These are phyloP conservation scores for Amiota mariae DNA, from an alignment of 2,888 invertebrate genomes.

Conservation along the genomic window DNA sequence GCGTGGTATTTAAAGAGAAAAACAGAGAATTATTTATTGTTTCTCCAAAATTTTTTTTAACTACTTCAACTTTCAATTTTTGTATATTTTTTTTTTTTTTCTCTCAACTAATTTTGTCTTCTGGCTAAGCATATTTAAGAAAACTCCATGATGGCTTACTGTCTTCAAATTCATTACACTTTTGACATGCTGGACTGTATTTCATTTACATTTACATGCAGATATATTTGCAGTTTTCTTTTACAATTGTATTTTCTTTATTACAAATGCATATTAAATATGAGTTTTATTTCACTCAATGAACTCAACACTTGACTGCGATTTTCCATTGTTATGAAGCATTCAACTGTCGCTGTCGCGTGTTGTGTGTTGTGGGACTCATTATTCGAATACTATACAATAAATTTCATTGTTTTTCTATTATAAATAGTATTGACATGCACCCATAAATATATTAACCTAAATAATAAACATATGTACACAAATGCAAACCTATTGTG, in stretches of 20 bases:
- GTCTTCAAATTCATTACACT: constrained; percentile 2
- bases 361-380: neutral
- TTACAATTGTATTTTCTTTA: neutral
- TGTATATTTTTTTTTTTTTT: neutral
- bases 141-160: neutral
- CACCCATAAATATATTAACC: constrained; percentile 25
- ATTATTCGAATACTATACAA: neutral
- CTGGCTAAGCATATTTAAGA: neutral
- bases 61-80: constrained; percentile 11
- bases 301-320: constrained; percentile 14
- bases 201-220: constrained; percentile 22
- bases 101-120: neutral
- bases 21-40: constrained; percentile 38
- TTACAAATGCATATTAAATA: neutral
- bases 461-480: constrained; percentile 7
- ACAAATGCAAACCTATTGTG: neutral
- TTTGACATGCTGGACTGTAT: constrained; percentile 42
- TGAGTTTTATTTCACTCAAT: constrained; percentile 24
- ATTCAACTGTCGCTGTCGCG: constrained; percentile 38
- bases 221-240: neutral
- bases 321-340: constrained; percentile 17
- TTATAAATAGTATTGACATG: neutral
- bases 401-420: neutral
- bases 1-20: constrained; percentile 12
- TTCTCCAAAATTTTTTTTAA: neutral